Conservation (phyloP, 2,888 invertebrate genomes). For the Gerris lacustris region DNA sequence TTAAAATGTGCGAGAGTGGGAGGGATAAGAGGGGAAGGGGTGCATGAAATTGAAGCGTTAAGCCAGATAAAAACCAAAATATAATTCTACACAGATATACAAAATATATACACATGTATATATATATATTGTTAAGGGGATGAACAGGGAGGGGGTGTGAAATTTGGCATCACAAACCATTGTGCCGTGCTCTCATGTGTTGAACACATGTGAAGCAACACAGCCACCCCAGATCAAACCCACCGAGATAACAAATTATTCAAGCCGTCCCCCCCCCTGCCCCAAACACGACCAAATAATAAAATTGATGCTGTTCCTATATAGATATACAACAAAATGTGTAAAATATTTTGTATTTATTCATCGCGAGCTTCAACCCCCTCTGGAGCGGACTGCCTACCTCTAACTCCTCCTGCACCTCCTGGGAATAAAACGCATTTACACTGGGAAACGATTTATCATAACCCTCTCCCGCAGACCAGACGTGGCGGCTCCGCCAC, state of each 20-base stretch:
- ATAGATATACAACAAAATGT: not conserved
- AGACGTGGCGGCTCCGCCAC: not conserved
- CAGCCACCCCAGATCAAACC: not conserved
- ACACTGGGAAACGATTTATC: not conserved
- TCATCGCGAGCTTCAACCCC: not conserved
- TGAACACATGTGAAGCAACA: conserved; percentile 1
- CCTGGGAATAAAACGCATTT: not conserved
- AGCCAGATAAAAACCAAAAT: not conserved
- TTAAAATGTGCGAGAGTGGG: not conserved
- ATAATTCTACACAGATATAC: not conserved
- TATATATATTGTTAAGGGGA: not conserved
- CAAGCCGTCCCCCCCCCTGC: not conserved
- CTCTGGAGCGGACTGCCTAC: not conserved
- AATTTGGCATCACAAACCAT: not conserved
- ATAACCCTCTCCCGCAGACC: not conserved
- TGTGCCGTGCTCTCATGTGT: not conserved
- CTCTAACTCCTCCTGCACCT: not conserved
- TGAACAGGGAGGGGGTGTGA: not conserved
- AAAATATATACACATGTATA: not conserved
- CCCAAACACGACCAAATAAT: not conserved
- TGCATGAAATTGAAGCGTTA: not conserved
- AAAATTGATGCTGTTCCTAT: conserved; percentile 3
- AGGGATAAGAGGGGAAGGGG: not conserved
- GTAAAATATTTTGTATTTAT: conserved; percentile 5
- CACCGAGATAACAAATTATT: conserved; percentile 1